Conservation (phyloP, 1,140 invertebrate species). For the Diprion similis region DNA sequence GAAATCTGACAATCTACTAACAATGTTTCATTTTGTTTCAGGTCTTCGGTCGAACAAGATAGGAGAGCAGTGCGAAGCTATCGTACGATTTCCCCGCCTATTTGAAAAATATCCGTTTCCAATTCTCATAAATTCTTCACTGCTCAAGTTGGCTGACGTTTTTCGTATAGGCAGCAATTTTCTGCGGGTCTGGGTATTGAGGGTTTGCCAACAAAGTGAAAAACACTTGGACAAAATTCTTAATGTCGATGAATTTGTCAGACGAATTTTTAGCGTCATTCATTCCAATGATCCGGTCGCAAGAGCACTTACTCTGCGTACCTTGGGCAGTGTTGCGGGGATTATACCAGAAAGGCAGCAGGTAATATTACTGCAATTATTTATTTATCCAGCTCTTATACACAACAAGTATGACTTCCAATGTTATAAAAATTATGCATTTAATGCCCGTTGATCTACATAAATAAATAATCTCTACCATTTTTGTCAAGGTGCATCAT, state of each 20-base stretch:
- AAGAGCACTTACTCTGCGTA: constrained; percentile 86
- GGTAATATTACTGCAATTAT: constrained; percentile 35
- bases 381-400: background rate
- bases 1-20: background rate
- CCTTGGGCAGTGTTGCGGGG: constrained; percentile 88
- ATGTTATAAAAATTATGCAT: background rate
- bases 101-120: constrained; percentile 98
- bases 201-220: constrained; percentile 94
- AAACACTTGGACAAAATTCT: constrained; percentile 97
- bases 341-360: constrained; percentile 94
- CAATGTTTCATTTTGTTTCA: constrained; percentile 54
- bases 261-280: constrained; percentile 92
- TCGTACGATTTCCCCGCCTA: constrained; percentile 90
- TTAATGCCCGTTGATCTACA: background rate
- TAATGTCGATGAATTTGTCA: constrained; percentile 95
- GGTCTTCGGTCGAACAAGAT: constrained; percentile 87
- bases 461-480: background rate
- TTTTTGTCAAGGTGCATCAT: constrained; percentile 77
- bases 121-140: constrained; percentile 95
- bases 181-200: constrained; percentile 88
- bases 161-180: constrained; percentile 94
- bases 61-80: constrained; percentile 96
- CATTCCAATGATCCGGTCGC: constrained; percentile 98
- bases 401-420: too few species aligned
- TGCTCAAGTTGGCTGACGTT: constrained; percentile 93